phyloP scores from a whole-genome alignment of 2,888 invertebrate genomes.

The Hoplodrina blanda region DNA sequence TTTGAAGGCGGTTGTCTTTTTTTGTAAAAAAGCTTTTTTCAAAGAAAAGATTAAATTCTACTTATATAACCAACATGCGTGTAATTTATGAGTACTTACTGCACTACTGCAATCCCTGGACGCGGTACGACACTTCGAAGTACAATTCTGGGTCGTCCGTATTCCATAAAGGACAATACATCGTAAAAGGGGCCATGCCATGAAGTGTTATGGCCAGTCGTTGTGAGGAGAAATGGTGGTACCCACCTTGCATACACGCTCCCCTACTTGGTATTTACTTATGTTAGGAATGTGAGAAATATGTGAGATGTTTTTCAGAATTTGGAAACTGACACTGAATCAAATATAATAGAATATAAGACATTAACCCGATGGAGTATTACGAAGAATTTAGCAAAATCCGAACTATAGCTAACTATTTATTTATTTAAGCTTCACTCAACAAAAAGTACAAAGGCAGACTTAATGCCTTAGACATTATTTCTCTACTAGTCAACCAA shows the following conservation, averaged over 20 bases:
- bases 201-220: constrained; percentile 58
- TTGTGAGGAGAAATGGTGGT: constrained; percentile 39
- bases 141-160: constrained; percentile 55
- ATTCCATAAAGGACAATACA: constrained; percentile 64
- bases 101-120: constrained; percentile 48
- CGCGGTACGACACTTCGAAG: constrained; percentile 35
- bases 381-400: too few relatives aligned
- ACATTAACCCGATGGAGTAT: too few relatives aligned
- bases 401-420: too few relatives aligned
- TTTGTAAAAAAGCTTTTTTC: too few relatives aligned
- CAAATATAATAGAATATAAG: too few relatives aligned
- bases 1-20: too few relatives aligned
- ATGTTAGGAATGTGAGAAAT: background rate
- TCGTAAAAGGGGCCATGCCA: constrained; percentile 60
- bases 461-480: too few relatives aligned
- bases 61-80: constrained; percentile 1
- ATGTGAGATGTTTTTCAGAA: background rate
- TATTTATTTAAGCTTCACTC: too few relatives aligned
- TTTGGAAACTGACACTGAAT: too few relatives aligned
- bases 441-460: too few relatives aligned
- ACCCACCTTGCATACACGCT: constrained; percentile 42
- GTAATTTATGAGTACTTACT: constrained; percentile 40
- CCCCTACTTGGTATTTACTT: constrained; percentile 5
- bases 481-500: too few relatives aligned
- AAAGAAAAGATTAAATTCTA: background rate